Evolutionary conservation across 2,888 invertebrate species (phyloP).

Genomic region (Metopia argyrocephala): DNA sequence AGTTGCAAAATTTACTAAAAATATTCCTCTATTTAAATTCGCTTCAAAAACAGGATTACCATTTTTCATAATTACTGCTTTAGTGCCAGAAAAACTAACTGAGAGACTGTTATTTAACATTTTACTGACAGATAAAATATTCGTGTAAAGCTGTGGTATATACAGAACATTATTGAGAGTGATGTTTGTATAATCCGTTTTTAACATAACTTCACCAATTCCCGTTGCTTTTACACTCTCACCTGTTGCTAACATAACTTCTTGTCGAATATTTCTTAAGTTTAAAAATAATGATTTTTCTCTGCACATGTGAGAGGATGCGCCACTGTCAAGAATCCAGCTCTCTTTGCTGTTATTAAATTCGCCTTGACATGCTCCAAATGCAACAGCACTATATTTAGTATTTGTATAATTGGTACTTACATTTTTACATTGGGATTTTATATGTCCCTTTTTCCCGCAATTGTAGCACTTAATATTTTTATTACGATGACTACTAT

Average conservation of each 20-base stretch:
- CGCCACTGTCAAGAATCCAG: too few relatives aligned
- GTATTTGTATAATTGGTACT: too few relatives aligned
- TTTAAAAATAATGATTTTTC: neutral
- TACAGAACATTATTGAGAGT: neutral
- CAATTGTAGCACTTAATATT: constrained; percentile 32
- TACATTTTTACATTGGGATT: too few relatives aligned
- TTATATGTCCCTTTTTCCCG: too few relatives aligned
- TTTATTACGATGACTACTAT: neutral
- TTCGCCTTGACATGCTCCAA: too few relatives aligned
- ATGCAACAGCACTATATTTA: too few relatives aligned
- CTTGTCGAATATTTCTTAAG: neutral
- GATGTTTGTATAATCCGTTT: neutral
- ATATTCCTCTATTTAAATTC: constrained; percentile 1
- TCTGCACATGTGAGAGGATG: too few relatives aligned
- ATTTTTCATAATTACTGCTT: neutral
- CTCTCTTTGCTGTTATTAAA: too few relatives aligned
- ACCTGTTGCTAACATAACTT: constrained; percentile 3
- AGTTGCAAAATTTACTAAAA: constrained; percentile 3
- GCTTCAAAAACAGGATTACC: neutral
- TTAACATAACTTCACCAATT: neutral
- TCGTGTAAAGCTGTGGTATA: too few relatives aligned
- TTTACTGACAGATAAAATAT: constrained; percentile 18
- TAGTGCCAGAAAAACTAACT: constrained; percentile 4
- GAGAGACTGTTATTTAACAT: neutral
- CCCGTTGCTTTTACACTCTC: neutral